These are phyloP conservation scores for Yponomeuta sedellus DNA, from an alignment of 2,888 invertebrate genomes.

Conservation along the genomic window DNA sequence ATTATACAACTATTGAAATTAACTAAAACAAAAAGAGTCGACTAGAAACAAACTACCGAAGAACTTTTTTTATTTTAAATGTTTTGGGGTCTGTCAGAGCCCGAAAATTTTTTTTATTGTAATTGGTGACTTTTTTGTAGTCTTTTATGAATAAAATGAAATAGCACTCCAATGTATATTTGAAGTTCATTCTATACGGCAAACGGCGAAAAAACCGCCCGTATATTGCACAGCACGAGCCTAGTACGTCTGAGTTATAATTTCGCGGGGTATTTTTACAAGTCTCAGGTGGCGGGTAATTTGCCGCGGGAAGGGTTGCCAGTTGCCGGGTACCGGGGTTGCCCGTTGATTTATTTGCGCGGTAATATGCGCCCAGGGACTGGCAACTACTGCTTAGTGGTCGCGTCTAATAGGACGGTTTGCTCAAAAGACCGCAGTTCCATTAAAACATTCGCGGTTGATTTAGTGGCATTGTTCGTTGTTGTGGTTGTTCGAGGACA, in stretches of 20 bases:
- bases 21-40: no score
- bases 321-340: conserved; percentile 59
- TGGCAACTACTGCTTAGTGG: conserved; percentile 22
- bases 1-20: no score
- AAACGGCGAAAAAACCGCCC: no score
- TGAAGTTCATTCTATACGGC: no score
- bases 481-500: background rate
- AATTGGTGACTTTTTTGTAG: no score
- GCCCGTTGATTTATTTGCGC: conserved; percentile 60
- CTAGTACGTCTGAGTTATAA: conserved; percentile 28
- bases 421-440: background rate
- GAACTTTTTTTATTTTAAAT: no score
- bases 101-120: no score
- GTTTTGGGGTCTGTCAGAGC: no score
- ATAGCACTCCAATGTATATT: no score
- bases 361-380: conserved; percentile 62
- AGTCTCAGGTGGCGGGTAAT: conserved; percentile 74
- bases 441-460: background rate
- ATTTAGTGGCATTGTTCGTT: background rate
- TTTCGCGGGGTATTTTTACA: conserved; percentile 62
- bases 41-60: no score
- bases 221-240: no score
- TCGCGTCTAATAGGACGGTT: background rate
- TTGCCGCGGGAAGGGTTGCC: conserved; percentile 67
- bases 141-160: no score